Base-by-base conservation (phyloP, 2,888 invertebrate genomes). In the Patella pellucida region DNA sequence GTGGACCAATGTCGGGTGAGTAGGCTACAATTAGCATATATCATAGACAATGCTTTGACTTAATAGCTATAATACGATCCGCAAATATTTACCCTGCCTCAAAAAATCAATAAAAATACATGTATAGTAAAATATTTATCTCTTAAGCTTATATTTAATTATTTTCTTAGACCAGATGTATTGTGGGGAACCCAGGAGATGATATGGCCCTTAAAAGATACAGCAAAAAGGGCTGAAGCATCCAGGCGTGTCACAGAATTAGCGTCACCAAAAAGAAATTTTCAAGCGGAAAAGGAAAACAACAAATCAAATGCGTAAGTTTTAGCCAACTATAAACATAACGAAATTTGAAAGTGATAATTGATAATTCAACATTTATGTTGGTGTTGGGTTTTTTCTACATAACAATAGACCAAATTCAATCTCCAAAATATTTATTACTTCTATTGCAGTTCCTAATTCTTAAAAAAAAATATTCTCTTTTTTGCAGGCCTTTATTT, bases 151-250 rank as follows among this genome's bases (percentile, higher is more conserved):
- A 41, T 41, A 41, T 41, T 41, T 41, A 41, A 41, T 41, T 41
- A 41, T 52, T 3, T 69, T 76, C 77, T 51, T 74, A 86, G 87
- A 16, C 87, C 86, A 31, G 80, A 83, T 76, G 81, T 87, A 68
- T 81, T 79, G 80, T 87, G 87, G 87, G 86, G 87, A 0, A 86
- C 86, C 23, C 87, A 87, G 74, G 85, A 86, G 27, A 85, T 85
- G 83, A 76, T 87, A 12, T 85, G 85, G 85, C 86, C 86, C 11
- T 78, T 87, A 15, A 82, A 79, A 52, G 76, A 78, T 41, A 81
- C 81, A 11, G 84, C 86, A 14, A 72, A 79, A 71, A 79, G 78
- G 11, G 84, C 85, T 9, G 74, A 75, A 14, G 79, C 87, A 4
- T 81, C 81, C 1, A 80, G 82, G 11, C 76, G 88, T 56, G 79